phyloP scores from a whole-genome alignment of 2,113 vertebrate genomes.

The Vulpes lagopus region DNA sequence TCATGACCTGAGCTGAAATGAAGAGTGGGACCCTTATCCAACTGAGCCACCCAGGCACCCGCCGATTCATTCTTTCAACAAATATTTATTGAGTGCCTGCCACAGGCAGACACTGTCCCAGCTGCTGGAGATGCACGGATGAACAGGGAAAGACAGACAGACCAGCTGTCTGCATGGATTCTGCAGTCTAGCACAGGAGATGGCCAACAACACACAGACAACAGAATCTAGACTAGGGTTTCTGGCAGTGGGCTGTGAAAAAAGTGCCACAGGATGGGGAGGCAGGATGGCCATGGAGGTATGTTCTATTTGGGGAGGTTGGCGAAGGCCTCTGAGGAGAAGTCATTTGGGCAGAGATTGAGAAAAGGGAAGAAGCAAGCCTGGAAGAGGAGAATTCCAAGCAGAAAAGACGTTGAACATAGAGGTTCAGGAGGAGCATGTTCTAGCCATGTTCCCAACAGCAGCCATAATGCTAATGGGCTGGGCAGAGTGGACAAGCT shows the following conservation, averaged over 20 bases:
- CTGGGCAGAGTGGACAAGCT: neutral
- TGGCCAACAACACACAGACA: neutral
- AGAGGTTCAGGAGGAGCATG: neutral
- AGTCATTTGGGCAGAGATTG: neutral
- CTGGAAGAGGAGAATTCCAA: neutral
- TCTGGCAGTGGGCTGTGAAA: neutral
- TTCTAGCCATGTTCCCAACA: fast-evolving
- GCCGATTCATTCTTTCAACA: neutral
- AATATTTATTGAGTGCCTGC: neutral
- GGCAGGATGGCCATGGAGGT: neutral
- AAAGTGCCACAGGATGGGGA: neutral
- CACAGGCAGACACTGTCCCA: neutral
- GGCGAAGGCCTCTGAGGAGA: neutral
- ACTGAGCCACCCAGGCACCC: neutral
- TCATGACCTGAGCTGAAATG: neutral
- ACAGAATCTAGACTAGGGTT: neutral
- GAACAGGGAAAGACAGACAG: neutral
- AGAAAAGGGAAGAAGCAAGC: neutral
- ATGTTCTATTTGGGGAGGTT: neutral
- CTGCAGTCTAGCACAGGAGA: neutral
- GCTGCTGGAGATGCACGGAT: neutral
- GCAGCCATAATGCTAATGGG: neutral
- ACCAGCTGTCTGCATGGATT: fast-evolving
- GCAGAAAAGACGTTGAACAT: neutral
- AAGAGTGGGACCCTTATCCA: neutral